Base-by-base conservation (phyloP, 2,113 vertebrate species). In the Actinemys pallida region DNA sequence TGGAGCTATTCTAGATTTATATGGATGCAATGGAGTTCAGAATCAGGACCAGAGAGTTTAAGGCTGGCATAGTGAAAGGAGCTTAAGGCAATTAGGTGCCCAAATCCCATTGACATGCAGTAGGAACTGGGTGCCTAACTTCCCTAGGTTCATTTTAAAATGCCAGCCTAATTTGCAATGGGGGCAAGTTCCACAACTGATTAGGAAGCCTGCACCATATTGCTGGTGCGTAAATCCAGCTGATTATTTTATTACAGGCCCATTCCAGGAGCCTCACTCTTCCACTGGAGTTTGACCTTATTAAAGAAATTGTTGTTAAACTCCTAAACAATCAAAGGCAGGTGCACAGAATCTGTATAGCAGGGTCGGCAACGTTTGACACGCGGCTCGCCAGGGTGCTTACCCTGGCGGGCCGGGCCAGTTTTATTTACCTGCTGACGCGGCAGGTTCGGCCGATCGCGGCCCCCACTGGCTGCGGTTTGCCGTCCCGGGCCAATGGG, bases 301-400 rank as follows among this genome's bases (percentile, higher is more conserved):
- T 10, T 7, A 45, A 11, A 39, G 2, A 1, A 7, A 56, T 72
- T 39, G 35, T 69, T n/a, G 65, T 54, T 20, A 50, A 65, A 29
- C 24, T 16, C 31, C 56, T 16, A 39, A 49, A 47, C 47, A 78
- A 49, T 49, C 25, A 65, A 52, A 52, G 47, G 47, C 76, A 49
- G 31, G 4, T 1, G 1, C 4, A 53, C 25, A 9, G 22, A 24
- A 69, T 35, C 25, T 2, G 31, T 31, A 27, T 0, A 16, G 10
- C 1, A 7, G 45, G 45, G 45, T 45, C 45, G 45, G 45, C 45
- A 45, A 45, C 45, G 45, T 45, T 45, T 6, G 45, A 6, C 45
- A 45, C 45, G 5, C 5, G 45, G 45, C 45, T 45, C 45, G 45
- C 45, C 45, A 45, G 45, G 42, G 42, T 45, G 42, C 5, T 5